A percentile compares a stretch with the other conserved stretches of the same genome.
These are phyloP conservation scores for Avahi laniger DNA, from an alignment of 2,797 vertebrate species.

Conservation along the genomic window DNA sequence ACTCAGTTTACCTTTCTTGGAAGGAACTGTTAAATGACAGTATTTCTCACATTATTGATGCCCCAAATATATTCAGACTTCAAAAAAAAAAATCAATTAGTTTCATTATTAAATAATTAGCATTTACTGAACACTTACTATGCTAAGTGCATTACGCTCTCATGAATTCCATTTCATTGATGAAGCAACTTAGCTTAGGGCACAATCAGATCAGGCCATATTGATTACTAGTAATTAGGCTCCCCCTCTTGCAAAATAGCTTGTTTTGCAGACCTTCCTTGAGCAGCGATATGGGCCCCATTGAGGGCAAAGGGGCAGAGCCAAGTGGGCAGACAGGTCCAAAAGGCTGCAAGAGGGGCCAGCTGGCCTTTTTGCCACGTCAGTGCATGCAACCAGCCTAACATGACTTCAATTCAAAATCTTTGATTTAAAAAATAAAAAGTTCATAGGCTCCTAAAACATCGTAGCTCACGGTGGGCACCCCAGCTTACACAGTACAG, in stretches of 20 bases:
- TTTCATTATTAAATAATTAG: not conserved
- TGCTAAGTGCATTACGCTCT: not conserved
- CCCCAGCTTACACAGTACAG: not conserved
- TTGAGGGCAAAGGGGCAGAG: not conserved
- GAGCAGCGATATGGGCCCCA: not conserved
- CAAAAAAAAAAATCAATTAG: not conserved
- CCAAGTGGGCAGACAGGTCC: not conserved
- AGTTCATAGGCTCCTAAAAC: not conserved
- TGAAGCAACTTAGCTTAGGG: not conserved
- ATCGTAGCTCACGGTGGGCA: slow-evolving; percentile 40
- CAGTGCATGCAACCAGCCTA: not conserved
- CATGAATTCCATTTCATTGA: not conserved
- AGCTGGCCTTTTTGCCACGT: not conserved
- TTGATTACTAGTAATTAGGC: not conserved
- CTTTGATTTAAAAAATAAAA: slow-evolving; percentile 5
- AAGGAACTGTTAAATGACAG: not conserved
- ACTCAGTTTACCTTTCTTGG: slow-evolving; percentile 3
- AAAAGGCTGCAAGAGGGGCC: not conserved
- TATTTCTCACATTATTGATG: not conserved
- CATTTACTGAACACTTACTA: not conserved
- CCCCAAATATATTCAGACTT: not conserved
- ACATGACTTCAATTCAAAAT: not conserved
- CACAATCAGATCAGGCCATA: not conserved
- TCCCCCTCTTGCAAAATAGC: not conserved
- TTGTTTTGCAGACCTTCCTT: not conserved